Evolutionary conservation across 2,888 invertebrate genomes (phyloP).

Genomic region (Lycaena phlaeas): DNA sequence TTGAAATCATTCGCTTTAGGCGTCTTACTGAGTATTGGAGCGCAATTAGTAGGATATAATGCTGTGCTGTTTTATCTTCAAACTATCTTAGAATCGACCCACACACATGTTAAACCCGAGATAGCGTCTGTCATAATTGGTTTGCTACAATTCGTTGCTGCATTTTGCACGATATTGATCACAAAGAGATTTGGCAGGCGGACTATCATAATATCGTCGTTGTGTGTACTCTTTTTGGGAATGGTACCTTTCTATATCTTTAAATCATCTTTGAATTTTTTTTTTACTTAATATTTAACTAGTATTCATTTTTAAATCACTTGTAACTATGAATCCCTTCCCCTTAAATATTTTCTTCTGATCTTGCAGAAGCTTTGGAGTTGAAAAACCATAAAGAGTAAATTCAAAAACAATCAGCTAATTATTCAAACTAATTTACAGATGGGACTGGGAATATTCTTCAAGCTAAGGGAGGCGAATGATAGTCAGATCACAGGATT

Average conservation of each 20-base stretch:
- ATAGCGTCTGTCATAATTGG: conserved; percentile 41
- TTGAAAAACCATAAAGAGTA: no score
- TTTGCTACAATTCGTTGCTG: conserved; percentile 35
- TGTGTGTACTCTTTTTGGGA: conserved; percentile 29
- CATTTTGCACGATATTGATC: conserved; percentile 30
- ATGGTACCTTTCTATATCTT: conserved; percentile 31
- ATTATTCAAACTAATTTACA: conserved; percentile 11
- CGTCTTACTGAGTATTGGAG: conserved; percentile 23
- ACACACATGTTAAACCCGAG: conserved; percentile 37
- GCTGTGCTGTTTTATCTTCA: conserved; percentile 42
- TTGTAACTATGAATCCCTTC: no score
- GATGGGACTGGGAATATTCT: conserved; percentile 21
- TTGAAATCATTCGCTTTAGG: conserved; percentile 27
- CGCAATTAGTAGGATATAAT: conserved; percentile 37
- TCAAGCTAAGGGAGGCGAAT: conserved; percentile 13
- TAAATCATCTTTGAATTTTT: no score
- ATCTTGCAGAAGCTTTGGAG: no score
- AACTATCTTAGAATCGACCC: conserved; percentile 38
- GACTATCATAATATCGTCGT: conserved; percentile 24
- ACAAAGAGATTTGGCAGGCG: conserved; percentile 37
- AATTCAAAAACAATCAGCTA: no score
- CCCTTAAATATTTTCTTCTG: no score
- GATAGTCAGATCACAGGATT: conserved; percentile 13
- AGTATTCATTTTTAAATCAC: no score
- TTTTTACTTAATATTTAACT: no score